Conservation (phyloP, 2,888 invertebrate genomes). For the Aphidoletes aphidimyza region DNA sequence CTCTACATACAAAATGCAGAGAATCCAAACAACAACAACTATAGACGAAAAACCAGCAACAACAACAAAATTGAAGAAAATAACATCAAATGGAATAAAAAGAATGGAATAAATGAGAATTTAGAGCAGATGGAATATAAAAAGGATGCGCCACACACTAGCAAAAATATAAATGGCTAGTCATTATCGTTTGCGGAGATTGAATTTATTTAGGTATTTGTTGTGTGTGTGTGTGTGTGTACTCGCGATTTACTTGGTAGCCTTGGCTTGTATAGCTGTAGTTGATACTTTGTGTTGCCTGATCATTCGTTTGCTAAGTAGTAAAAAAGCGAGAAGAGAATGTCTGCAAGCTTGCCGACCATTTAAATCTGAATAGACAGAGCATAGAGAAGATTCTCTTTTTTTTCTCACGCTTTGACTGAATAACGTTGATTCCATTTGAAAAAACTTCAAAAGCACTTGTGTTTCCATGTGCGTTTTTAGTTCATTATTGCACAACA, state of each 20-base stretch:
- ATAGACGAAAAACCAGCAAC: not conserved
- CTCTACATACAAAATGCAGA: no score
- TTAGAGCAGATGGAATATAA: conserved; percentile 46
- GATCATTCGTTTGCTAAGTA: not conserved
- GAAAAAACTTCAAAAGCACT: not conserved
- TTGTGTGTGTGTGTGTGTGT: not conserved
- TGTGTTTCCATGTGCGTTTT: conserved; percentile 35
- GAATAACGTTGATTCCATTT: no score
- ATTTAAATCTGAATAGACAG: conserved; percentile 8
- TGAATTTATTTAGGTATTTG: conserved; percentile 21
- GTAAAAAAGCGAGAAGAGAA: not conserved
- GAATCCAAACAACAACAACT: no score
- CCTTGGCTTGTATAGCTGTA: no score
- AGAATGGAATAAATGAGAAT: conserved; percentile 13
- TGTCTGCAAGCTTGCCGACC: not conserved
- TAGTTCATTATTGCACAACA: conserved; percentile 42
- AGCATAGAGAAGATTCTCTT: not conserved
- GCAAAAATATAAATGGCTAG: conserved; percentile 37
- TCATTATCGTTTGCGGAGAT: conserved; percentile 49
- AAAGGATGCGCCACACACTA: conserved; percentile 31
- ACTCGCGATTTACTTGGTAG: not conserved
- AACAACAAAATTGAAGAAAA: not conserved
- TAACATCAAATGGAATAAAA: not conserved
- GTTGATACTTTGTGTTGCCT: conserved; percentile 39
- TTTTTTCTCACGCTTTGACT: not conserved